These are phyloP conservation scores for Itoplectis maculator DNA, from an alignment of 2,888 invertebrate species.

Conservation along the genomic window DNA sequence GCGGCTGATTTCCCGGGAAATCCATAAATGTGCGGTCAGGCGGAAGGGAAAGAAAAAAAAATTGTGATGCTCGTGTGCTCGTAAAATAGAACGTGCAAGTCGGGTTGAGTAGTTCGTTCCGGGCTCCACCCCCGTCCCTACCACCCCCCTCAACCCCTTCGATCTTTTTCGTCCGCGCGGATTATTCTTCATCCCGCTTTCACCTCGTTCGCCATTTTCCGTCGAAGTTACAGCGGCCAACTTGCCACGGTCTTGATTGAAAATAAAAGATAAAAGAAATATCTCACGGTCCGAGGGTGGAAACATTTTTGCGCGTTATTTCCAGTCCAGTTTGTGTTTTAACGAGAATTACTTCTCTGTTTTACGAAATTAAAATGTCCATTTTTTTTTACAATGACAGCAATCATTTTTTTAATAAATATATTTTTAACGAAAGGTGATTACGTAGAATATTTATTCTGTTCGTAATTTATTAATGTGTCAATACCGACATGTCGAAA, in stretches of 20 bases:
- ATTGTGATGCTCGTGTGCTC: constrained; percentile 7
- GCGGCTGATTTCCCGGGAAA: constrained; percentile 24
- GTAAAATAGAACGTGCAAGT: constrained; percentile 42
- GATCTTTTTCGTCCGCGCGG: constrained; percentile 14
- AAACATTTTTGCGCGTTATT: background rate
- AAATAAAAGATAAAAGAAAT: constrained; percentile 21
- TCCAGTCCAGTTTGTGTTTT: constrained; percentile 4
- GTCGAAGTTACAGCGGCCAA: constrained; percentile 1
- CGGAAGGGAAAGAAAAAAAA: constrained; percentile 7
- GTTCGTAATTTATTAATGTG: no score
- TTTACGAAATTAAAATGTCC: background rate
- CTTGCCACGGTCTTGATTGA: constrained; percentile 1
- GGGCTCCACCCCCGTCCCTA: background rate
- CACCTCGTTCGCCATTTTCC: constrained; percentile 20
- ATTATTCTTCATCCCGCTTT: constrained; percentile 6
- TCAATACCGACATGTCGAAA: no score
- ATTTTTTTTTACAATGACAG: background rate
- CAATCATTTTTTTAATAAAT: background rate
- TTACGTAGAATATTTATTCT: no score
- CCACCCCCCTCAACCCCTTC: background rate
- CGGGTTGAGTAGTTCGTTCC: constrained; percentile 12
- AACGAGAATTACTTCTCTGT: background rate
- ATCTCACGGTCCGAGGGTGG: background rate
- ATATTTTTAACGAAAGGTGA: no score
- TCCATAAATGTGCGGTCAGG: constrained; percentile 39